Evolutionary conservation across 92 coral and sea anemone species (phyloP).

Genomic region (Zoanthus sansibaricus): DNA sequence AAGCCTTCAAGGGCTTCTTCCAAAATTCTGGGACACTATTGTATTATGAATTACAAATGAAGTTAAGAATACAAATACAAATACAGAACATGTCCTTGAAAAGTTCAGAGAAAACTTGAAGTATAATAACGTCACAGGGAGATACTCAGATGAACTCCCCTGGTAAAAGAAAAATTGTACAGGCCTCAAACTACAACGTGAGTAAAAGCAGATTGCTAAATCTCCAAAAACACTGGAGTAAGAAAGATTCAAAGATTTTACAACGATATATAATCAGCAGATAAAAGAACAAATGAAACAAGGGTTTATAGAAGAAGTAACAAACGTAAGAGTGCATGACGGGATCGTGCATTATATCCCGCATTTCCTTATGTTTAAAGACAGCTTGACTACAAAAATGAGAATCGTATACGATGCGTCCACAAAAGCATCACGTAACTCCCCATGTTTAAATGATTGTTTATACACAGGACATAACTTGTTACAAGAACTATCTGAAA

Average conservation of each 20-base stretch:
- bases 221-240: slow-evolving; percentile 11
- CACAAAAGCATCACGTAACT: slow-evolving; percentile 15
- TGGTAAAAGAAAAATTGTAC: slow-evolving; percentile 16
- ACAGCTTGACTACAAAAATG: slow-evolving; percentile 38
- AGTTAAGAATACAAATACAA: slow-evolving; percentile 3
- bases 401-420: slow-evolving; percentile 52
- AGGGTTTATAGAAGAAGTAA: slow-evolving; percentile 22
- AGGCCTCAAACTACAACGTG: slow-evolving; percentile 28
- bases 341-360: slow-evolving; percentile 35
- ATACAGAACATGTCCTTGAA: slow-evolving; percentile 3
- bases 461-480: slow-evolving; percentile 45
- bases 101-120: slow-evolving; percentile 24
- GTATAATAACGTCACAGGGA: slow-evolving; percentile 18
- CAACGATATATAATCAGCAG: slow-evolving; percentile 38
- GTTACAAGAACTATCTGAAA: slow-evolving; percentile 27
- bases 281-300: slow-evolving; percentile 32
- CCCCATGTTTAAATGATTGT: slow-evolving; percentile 44
- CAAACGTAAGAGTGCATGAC: slow-evolving; percentile 3
- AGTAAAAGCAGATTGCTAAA: slow-evolving; percentile 24
- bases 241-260: slow-evolving; percentile 9
- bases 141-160: slow-evolving; percentile 16
- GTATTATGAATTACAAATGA: slow-evolving; percentile 17
- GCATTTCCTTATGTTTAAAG: slow-evolving; percentile 48
- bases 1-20: slow-evolving; percentile 27
- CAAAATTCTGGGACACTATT: slow-evolving; percentile 39